Evolutionary conservation across 2,113 vertebrate genomes (phyloP), one percentile per base, ranked within the genome.

Genomic region (Xiphophorus couchianus): DNA sequence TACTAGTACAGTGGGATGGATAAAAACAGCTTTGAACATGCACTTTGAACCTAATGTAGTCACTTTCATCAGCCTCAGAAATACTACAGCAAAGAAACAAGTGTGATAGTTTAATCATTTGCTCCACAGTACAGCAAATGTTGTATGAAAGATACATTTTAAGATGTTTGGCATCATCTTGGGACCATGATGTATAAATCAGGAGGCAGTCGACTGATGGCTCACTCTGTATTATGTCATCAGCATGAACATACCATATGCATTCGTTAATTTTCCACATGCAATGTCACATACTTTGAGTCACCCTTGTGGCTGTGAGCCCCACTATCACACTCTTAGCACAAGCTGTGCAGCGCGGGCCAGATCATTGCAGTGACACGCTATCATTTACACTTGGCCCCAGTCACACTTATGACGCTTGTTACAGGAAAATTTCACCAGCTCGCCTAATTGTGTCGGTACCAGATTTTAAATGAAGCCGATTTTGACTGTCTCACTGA

Each of bases 291-390:
- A 82, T 79, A 76, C 51, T 74, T 89, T 91, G 88, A 92, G 78
- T 92, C 90, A 92, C 74, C 62, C 76, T 69, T 80, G 76, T 91
- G 89, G 89, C 81, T 88, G 69, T 61, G 28, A 90, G 88, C 79
- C 72, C 39, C 28, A 71, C 10, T 69, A 71, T 85, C 83, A 78
- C 77, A 81, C 82, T 71, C 82, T 66, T 65, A 63, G 62, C 77
- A 69, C 78, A 76, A 30, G 72, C 62, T 71, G 77, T 25, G 28
- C 67, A 42, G 67, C 17, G 5, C 12, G 67, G 68, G 71, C 78
- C 80, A 86, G 64, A 84, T 84, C 82, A 77, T 78, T 64, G 78
- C 86, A 72, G 71, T 81, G 84, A 82, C 87, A 88, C 79, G 76
- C 78, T 83, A 84, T 90, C 73, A 58, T 60, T 85, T 78, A 80